These are phyloP conservation scores for Malurus elegans DNA, from an alignment of 2,113 vertebrate species.

Conservation along the genomic window DNA sequence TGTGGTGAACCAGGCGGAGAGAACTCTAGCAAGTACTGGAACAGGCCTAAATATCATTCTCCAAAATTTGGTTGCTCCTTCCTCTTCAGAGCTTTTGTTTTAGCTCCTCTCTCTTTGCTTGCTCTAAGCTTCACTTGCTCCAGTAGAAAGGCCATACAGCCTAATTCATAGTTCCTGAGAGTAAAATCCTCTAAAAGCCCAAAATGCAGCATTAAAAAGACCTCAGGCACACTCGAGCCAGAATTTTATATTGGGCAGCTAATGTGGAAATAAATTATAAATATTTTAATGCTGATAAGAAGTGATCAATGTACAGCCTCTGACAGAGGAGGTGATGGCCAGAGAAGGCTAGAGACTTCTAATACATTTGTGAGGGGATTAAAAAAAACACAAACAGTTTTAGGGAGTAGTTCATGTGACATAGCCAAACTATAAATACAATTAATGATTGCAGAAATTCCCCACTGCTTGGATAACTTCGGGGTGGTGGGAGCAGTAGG, in stretches of 20 bases:
- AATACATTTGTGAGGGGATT: neutral
- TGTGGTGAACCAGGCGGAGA: neutral
- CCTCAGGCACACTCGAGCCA: neutral
- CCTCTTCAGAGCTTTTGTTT: neutral
- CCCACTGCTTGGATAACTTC: neutral
- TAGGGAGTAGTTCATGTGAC: neutral
- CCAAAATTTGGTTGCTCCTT: neutral
- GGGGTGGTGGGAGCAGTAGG: neutral
- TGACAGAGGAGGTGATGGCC: neutral
- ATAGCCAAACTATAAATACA: neutral
- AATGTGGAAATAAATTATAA: neutral
- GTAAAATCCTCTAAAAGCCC: neutral
- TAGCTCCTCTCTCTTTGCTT: neutral
- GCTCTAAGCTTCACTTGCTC: neutral
- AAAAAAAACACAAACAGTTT: neutral
- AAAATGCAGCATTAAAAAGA: neutral
- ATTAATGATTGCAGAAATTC: neutral
- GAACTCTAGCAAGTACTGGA: neutral
- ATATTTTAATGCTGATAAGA: neutral
- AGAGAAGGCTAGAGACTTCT: neutral
- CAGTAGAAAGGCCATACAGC: neutral
- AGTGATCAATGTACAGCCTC: neutral
- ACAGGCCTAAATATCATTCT: neutral
- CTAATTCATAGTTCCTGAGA: neutral
- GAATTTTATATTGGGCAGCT: neutral